These are phyloP conservation scores for Apogon hyalosoma DNA, from an alignment of 2,797 vertebrate species.

Conservation along the genomic window DNA sequence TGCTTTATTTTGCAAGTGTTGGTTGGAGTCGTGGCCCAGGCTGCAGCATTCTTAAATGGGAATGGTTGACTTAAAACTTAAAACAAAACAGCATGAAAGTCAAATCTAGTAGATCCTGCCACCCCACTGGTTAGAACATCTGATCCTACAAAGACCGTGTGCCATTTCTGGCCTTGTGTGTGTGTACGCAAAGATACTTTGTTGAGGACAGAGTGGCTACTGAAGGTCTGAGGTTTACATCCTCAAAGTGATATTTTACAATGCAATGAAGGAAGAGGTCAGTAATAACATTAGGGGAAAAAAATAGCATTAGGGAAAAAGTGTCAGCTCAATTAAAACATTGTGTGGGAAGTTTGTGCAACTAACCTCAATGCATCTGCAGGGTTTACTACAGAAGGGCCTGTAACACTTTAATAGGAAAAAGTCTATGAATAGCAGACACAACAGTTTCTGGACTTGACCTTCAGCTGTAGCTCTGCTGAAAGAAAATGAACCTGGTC, in stretches of 20 bases:
- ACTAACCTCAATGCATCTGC: background rate
- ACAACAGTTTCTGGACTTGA: background rate
- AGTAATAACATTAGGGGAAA: background rate
- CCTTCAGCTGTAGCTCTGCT: background rate
- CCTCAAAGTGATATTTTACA: background rate
- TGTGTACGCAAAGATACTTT: slow-evolving; percentile 2
- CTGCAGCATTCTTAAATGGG: no score
- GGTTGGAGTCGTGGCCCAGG: no score
- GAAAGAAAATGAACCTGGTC: background rate
- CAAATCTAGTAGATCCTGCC: no score
- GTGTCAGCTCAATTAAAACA: slow-evolving; percentile 3
- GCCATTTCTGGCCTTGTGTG: background rate
- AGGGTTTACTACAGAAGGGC: background rate
- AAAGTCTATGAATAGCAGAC: background rate
- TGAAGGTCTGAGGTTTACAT: background rate
- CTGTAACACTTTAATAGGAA: background rate
- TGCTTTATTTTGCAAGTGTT: no score
- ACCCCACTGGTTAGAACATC: no score
- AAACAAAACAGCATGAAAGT: no score
- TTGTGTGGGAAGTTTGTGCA: background rate
- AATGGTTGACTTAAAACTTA: no score
- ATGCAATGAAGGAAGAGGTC: background rate
- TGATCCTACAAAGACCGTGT: no score
- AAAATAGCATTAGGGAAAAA: background rate
- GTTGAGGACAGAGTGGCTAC: background rate